phyloP scores from a whole-genome alignment of 2,888 invertebrate species.

The Ichneumoninae sp. region DNA sequence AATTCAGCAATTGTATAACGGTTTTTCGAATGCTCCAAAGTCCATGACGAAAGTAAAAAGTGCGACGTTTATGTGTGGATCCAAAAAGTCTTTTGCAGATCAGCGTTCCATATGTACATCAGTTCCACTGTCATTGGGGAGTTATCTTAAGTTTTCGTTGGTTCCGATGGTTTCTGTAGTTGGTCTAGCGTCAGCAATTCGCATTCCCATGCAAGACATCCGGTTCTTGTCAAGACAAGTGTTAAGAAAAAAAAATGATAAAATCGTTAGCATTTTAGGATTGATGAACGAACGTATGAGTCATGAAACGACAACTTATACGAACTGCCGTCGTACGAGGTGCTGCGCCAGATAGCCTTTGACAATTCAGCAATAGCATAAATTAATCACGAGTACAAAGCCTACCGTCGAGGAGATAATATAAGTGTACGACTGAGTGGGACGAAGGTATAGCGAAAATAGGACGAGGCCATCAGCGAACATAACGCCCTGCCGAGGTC shows the following conservation, averaged over 20 bases:
- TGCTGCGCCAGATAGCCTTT: no score
- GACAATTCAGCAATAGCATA: neutral
- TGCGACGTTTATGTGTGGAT: neutral
- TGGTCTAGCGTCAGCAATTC: no score
- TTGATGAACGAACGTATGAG: neutral
- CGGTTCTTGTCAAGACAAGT: neutral
- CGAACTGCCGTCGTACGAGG: no score
- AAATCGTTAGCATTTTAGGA: neutral
- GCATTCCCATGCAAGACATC: neutral
- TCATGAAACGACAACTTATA: neutral
- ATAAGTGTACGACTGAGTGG: neutral
- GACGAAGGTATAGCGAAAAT: conserved; percentile 17
- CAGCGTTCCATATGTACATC: neutral
- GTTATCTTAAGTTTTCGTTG: neutral
- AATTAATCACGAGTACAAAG: neutral
- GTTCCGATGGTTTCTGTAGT: no score
- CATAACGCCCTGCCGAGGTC: conserved; percentile 14
- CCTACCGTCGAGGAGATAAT: conserved; percentile 13
- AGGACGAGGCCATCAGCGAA: conserved; percentile 17
- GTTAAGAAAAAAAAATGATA: neutral
- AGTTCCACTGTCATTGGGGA: neutral
- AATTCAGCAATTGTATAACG: neutral
- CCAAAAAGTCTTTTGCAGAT: neutral
- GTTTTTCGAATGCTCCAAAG: no score
- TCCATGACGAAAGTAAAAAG: no score